A percentile compares a stretch with the other conserved stretches of the same genome.
phyloP scores from a whole-genome alignment of 2,113 vertebrate species.

The Neodontobutis hainanensis region DNA sequence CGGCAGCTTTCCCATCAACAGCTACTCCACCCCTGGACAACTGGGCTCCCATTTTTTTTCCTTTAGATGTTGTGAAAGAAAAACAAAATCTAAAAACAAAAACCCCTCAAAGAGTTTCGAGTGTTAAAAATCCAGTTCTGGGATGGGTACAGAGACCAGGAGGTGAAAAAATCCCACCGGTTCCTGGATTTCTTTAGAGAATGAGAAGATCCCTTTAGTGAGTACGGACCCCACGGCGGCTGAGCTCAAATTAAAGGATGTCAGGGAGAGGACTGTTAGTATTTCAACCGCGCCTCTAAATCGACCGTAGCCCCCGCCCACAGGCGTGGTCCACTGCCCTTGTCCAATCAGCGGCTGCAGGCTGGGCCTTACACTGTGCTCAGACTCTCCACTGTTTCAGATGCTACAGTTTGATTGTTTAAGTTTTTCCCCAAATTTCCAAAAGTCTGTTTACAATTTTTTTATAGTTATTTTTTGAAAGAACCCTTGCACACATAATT shows the following conservation, averaged over 20 bases:
- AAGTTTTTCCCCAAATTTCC: neutral
- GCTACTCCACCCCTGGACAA: conserved; percentile 88
- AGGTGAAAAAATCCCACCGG: conserved; percentile 50
- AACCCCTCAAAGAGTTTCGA: conserved; percentile 37
- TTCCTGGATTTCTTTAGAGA: conserved; percentile 32
- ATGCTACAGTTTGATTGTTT: neutral
- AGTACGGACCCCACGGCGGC: conserved; percentile 48
- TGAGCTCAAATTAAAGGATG: conserved; percentile 72
- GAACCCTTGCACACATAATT: too few relatives aligned
- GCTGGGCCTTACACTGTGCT: conserved; percentile 27
- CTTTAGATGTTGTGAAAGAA: conserved; percentile 47
- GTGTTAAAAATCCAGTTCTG: conserved; percentile 68
- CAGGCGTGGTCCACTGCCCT: conserved; percentile 53
- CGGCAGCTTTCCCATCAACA: conserved; percentile 76
- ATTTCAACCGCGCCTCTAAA: conserved; percentile 77
- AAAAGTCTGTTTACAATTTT: neutral
- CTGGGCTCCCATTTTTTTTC: conserved; percentile 84
- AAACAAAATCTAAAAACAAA: conserved; percentile 61
- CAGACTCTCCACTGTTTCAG: conserved; percentile 17
- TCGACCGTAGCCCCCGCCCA: conserved; percentile 70
- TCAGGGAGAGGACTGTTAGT: conserved; percentile 62
- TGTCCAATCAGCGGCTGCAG: conserved; percentile 60
- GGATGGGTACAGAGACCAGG: conserved; percentile 37
- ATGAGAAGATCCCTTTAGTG: conserved; percentile 20
- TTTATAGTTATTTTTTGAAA: too few relatives aligned